Base-by-base conservation (phyloP, 2,797 vertebrate genomes). In the Danionella dracula region DNA sequence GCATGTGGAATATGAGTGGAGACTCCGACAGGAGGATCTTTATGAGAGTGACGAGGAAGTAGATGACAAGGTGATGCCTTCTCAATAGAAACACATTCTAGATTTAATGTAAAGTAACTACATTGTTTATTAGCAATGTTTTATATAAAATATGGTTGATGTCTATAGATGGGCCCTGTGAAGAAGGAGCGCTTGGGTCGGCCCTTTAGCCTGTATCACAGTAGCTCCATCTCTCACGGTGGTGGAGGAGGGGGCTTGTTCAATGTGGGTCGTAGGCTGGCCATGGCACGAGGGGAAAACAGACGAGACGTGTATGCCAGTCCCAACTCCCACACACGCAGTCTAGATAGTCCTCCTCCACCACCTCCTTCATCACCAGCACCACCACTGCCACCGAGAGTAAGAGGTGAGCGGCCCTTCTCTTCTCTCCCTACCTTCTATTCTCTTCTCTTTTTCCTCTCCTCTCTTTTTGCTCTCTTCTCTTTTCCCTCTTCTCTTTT, bases 21-120 rank as follows among this genome's bases (percentile, higher is more conserved):
- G 83, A 40, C 78, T 93, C 50, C 83, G 90, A 5, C 88, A 92
- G 31, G 90, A 91, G 0, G 89, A 92, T 29, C 76, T 86, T 58
- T 90, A 88, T 2, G 92, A 94, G 76, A 94, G 90, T 1, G 92
- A 93, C 0, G 88, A 93, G 17, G 92, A 93, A 32, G 82, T 90
- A 19, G 92, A 93, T 64, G 85, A 86, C 48, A 89, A 87, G 85
- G 86, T 89, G 19, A 73, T 73, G 20, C n/a, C n/a, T n/a, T n/a
- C n/a, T n/a, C n/a, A n/a, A n/a, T n/a, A n/a, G n/a, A n/a, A n/a
- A n/a, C n/a, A n/a, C n/a, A n/a, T n/a, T n/a, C n/a, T n/a, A n/a
- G n/a, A n/a, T n/a, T n/a, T n/a, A n/a, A n/a, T n/a, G n/a, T n/a
- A 31, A 31, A 5, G 5, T 31, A 1, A 31, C 29, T n/a, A n/a